Evolutionary conservation across 2,888 invertebrate genomes (phyloP).

Genomic region (Harpalus rufipes): DNA sequence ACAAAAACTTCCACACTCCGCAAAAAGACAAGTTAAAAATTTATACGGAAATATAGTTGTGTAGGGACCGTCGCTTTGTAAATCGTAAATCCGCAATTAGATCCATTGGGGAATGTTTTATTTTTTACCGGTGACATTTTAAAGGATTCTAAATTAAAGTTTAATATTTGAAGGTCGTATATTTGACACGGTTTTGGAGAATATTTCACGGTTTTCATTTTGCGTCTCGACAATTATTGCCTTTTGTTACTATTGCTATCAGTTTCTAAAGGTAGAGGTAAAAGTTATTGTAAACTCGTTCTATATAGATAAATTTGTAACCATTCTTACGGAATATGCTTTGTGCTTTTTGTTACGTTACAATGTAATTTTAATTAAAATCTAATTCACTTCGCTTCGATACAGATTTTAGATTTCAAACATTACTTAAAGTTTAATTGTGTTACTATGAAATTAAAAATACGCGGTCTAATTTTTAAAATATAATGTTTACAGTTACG

Average conservation of each 20-base stretch:
- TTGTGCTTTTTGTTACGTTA: background rate
- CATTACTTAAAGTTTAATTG: background rate
- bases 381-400: background rate
- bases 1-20: conserved; percentile 45
- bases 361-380: background rate
- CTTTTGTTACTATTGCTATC: background rate
- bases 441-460: background rate
- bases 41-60: conserved; percentile 55
- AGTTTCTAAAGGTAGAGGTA: conserved; percentile 2
- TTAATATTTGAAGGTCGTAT: conserved; percentile 8
- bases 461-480: background rate
- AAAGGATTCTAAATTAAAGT: background rate
- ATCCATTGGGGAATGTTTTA: background rate
- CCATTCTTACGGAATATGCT: background rate
- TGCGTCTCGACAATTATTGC: background rate
- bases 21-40: conserved; percentile 59
- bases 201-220: conserved; percentile 12
- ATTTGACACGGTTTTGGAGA: background rate
- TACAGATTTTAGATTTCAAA: background rate
- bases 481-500: too few relatives aligned
- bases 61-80: background rate
- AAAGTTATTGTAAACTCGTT: background rate
- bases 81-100: conserved; percentile 29
- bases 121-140: background rate
- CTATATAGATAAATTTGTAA: background rate